phyloP scores from a whole-genome alignment of 2,888 invertebrate species.

The Synanthedon formicaeformis region DNA sequence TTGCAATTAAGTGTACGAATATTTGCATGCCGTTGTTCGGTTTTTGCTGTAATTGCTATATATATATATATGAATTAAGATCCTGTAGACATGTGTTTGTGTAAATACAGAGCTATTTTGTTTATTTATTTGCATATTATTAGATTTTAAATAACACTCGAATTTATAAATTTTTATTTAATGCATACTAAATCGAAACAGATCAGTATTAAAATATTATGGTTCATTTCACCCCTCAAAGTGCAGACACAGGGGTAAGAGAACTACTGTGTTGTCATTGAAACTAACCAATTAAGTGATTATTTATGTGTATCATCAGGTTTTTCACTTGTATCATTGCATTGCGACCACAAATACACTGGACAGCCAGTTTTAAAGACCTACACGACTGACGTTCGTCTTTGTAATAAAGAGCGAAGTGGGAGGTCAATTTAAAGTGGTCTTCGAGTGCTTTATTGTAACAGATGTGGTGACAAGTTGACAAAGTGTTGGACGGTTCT shows the following conservation, averaged over 20 bases:
- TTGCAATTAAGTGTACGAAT: too few species aligned
- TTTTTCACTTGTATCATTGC: constrained; percentile 12
- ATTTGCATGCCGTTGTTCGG: too few species aligned
- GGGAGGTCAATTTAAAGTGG: constrained; percentile 16
- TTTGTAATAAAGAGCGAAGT: background rate
- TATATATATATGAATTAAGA: too few species aligned
- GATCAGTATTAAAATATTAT: background rate
- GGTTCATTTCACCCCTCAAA: background rate
- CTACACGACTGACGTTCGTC: background rate
- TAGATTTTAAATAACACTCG: too few species aligned
- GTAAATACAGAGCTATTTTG: too few species aligned
- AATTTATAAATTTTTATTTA: too few species aligned
- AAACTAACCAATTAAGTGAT: constrained; percentile 54
- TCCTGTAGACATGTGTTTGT: too few species aligned
- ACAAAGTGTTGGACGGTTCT: constrained; percentile 11
- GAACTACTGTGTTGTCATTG: constrained; percentile 43
- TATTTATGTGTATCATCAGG: constrained; percentile 58
- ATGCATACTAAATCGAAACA: too few species aligned
- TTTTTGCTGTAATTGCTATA: too few species aligned
- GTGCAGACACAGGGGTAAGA: constrained; percentile 13
- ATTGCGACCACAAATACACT: background rate
- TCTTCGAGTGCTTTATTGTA: constrained; percentile 7
- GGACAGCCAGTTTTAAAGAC: background rate
- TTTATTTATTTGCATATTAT: too few species aligned
- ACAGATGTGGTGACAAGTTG: constrained; percentile 41